A percentile compares a stretch with the other conserved stretches of the same genome.
phyloP scores from a whole-genome alignment of 2,113 vertebrate species.

The Leptosomus discolor region DNA sequence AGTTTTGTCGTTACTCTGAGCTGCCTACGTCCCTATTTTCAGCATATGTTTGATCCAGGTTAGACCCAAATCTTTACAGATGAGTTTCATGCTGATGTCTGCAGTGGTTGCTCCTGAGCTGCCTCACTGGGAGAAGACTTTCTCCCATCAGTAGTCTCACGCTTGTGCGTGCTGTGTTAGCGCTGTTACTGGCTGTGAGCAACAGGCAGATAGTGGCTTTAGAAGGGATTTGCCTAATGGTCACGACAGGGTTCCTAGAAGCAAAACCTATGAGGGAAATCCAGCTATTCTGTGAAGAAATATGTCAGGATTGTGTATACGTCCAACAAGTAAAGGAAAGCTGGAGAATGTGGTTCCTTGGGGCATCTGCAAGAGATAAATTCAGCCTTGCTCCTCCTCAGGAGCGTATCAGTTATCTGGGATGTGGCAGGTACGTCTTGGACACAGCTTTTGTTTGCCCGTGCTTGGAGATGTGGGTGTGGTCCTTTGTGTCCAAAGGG shows the following conservation, averaged over 20 bases:
- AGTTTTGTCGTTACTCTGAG: not conserved
- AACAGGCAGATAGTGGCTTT: not conserved
- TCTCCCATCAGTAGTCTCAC: not conserved
- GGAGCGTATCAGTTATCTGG: not conserved
- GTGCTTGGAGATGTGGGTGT: rapidly evolving
- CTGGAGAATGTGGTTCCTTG: rapidly evolving
- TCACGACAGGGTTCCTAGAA: not conserved
- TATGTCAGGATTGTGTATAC: not conserved
- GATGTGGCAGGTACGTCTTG: not conserved
- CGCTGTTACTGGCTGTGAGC: not conserved
- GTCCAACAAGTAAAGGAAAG: not conserved
- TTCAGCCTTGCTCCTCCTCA: not conserved
- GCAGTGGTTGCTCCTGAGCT: not conserved
- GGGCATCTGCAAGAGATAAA: not conserved
- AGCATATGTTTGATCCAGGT: not conserved
- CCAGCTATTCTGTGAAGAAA: not conserved
- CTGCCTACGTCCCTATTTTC: not conserved
- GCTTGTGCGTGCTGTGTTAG: not conserved
- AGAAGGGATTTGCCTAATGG: not conserved
- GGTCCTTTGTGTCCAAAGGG: not conserved
- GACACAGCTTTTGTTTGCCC: not conserved
- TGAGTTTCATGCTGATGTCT: not conserved
- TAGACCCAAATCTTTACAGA: not conserved
- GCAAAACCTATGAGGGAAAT: not conserved
- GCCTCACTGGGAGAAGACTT: not conserved